Evolutionary conservation across 2,797 vertebrate species (phyloP).

Genomic region (Phrynocephalus vlangalii): DNA sequence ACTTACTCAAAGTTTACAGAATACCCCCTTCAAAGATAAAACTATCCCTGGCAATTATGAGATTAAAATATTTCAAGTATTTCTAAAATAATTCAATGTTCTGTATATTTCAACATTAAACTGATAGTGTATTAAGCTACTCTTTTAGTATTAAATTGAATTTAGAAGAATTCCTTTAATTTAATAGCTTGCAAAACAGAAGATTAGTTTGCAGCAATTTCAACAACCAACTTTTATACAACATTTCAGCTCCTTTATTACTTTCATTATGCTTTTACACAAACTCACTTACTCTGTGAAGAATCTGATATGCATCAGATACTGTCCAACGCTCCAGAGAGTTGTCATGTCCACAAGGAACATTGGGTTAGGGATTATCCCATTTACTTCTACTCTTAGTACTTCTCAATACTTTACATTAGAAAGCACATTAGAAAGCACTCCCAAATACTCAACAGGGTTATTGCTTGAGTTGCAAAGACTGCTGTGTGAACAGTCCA

Average conservation of each 20-base stretch:
- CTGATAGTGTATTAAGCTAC: slow-evolving; percentile 40
- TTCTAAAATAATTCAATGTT: slow-evolving; percentile 38
- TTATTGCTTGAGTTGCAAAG: neutral
- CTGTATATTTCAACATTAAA: slow-evolving; percentile 35
- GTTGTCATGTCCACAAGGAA: neutral
- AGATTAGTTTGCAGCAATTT: neutral
- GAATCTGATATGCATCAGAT: neutral
- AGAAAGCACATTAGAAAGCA: neutral
- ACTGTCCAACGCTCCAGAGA: neutral
- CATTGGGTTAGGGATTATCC: neutral
- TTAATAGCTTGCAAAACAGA: slow-evolving; percentile 18
- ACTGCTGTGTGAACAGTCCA: neutral
- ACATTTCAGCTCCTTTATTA: neutral
- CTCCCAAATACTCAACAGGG: neutral
- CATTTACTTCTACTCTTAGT: neutral
- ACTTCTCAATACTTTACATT: neutral
- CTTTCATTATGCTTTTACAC: slow-evolving; percentile 16
- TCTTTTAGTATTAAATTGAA: slow-evolving; percentile 12
- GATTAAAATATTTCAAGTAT: slow-evolving; percentile 71
- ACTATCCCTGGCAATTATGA: slow-evolving; percentile 62
- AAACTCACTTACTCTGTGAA: neutral
- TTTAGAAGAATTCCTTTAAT: slow-evolving; percentile 38
- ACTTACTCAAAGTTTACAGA: slow-evolving; percentile 65
- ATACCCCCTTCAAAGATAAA: slow-evolving; percentile 64
- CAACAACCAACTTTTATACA: fast-evolving